Evolutionary conservation across 2,888 invertebrate genomes (phyloP).

Genomic region (Pimpla rufipes): DNA sequence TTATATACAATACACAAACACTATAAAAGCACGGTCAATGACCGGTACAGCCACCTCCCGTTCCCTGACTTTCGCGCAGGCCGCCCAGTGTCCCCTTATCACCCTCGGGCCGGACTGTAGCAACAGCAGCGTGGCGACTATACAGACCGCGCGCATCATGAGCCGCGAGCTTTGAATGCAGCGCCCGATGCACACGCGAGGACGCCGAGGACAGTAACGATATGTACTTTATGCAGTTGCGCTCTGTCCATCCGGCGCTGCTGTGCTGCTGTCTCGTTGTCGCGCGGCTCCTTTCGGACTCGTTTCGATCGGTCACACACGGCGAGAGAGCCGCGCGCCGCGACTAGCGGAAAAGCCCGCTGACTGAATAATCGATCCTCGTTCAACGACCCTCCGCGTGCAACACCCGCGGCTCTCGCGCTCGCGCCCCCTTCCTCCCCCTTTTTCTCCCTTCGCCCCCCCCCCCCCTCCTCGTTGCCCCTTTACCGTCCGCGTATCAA

Average conservation of each 20-base stretch:
- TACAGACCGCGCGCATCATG: background rate
- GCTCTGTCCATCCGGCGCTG: slow-evolving; percentile 4
- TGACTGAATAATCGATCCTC: slow-evolving; percentile 71
- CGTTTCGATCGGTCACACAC: slow-evolving; percentile 53
- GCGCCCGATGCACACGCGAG: background rate
- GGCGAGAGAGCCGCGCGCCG: background rate
- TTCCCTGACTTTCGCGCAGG: background rate
- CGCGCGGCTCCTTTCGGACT: slow-evolving; percentile 43
- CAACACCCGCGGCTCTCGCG: slow-evolving; percentile 45
- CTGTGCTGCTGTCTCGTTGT: background rate
- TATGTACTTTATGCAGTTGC: slow-evolving; percentile 25
- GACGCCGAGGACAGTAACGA: background rate
- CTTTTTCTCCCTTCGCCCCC: background rate
- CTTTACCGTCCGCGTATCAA: slow-evolving; percentile 31
- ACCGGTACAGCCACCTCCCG: background rate
- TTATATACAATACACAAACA: too few relatives aligned
- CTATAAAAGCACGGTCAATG: slow-evolving; percentile 8
- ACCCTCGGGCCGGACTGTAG: background rate
- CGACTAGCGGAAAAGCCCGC: slow-evolving; percentile 42
- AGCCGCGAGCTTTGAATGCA: slow-evolving; percentile 21
- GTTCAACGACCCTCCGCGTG: slow-evolving; percentile 74
- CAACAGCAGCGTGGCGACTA: background rate
- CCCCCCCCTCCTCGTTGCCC: background rate
- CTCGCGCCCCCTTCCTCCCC: slow-evolving; percentile 8
- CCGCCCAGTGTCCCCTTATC: slow-evolving; percentile 3